Percentiles rank a stretch among this genome's conserved stretches.
phyloP scores from a whole-genome alignment of 2,113 vertebrate genomes.

The Microtus ochrogaster region DNA sequence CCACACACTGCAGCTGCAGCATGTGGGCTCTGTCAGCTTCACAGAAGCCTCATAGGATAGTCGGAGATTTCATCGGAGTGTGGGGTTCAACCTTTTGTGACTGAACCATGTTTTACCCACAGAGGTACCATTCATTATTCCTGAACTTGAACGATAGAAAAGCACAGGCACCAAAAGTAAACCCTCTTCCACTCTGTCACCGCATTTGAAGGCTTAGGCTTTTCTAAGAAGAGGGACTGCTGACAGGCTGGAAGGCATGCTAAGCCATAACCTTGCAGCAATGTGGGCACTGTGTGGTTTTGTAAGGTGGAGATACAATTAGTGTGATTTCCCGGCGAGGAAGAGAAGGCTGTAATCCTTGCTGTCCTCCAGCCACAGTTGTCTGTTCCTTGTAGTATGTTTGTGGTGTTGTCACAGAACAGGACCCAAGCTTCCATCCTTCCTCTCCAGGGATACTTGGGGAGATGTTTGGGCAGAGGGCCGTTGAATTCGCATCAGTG shows the following conservation, averaged over 20 bases:
- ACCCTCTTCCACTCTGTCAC: too few relatives aligned
- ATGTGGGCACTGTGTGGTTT: neutral
- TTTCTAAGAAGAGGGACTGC: neutral
- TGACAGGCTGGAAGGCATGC: neutral
- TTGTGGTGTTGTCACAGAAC: neutral
- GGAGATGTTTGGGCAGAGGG: neutral
- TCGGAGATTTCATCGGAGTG: neutral
- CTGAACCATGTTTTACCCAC: neutral
- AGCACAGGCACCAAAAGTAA: neutral
- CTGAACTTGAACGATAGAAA: neutral
- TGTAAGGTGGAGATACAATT: neutral
- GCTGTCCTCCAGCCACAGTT: neutral
- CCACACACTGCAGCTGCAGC: neutral
- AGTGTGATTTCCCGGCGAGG: neutral
- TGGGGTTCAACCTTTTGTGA: neutral
- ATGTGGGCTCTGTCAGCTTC: rapidly evolving
- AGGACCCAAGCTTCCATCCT: too few relatives aligned
- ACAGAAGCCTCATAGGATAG: neutral
- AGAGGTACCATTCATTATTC: neutral
- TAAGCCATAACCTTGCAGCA: neutral
- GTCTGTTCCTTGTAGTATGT: neutral
- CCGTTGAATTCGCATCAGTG: neutral
- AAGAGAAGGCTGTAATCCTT: neutral
- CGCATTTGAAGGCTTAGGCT: neutral
- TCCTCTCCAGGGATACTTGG: neutral